Evolutionary conservation across 2,888 invertebrate species (phyloP).

Genomic region (Lepeophtheirus nordmannii): DNA sequence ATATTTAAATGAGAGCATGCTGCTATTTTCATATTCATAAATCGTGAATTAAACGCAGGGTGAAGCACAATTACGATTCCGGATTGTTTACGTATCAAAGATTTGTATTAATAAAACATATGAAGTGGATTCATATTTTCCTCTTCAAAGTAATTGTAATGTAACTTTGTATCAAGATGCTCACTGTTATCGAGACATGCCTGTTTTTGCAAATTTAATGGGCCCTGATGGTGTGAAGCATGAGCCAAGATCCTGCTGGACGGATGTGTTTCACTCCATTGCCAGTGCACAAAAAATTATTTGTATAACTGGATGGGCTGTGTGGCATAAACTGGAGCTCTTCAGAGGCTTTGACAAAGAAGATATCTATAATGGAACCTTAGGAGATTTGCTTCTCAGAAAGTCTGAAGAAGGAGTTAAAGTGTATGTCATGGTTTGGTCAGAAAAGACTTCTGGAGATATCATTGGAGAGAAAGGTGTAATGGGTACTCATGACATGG

Average conservation of each 20-base stretch:
- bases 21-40: background rate
- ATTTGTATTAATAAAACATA: background rate
- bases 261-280: slow-evolving; percentile 26
- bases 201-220: slow-evolving; percentile 2
- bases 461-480: slow-evolving; percentile 19
- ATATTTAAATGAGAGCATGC: background rate
- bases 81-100: slow-evolving; percentile 6
- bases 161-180: slow-evolving; percentile 28
- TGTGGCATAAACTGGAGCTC: slow-evolving; percentile 27
- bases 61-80: background rate
- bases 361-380: slow-evolving; percentile 16
- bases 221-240: background rate
- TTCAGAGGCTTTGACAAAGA: slow-evolving; percentile 26
- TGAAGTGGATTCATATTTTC: slow-evolving; percentile 24
- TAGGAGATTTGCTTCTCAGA: slow-evolving; percentile 27
- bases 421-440: slow-evolving; percentile 24
- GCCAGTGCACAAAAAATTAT: slow-evolving; percentile 27
- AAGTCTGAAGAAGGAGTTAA: slow-evolving; percentile 27
- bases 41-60: background rate
- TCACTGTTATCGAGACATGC: slow-evolving; percentile 25
- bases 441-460: slow-evolving; percentile 22
- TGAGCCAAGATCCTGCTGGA: slow-evolving; percentile 24
- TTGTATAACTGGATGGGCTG: slow-evolving; percentile 28
- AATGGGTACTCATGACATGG: slow-evolving; percentile 28
- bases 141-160: slow-evolving; percentile 25